phyloP scores from a whole-genome alignment of 1,140 invertebrate species.

The Reticulitermes speratus region DNA sequence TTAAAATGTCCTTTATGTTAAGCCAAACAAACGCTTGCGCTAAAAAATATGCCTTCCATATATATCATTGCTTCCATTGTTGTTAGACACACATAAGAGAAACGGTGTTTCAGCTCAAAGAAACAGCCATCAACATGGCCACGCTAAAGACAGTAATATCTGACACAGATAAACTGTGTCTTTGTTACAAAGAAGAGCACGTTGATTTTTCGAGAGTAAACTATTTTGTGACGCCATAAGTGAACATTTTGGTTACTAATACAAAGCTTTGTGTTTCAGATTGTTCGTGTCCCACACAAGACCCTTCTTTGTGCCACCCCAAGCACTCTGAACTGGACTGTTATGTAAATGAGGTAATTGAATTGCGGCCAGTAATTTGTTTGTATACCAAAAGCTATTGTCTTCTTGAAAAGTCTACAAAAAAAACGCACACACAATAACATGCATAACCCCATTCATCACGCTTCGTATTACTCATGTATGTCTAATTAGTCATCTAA shows the following conservation, averaged over 20 bases:
- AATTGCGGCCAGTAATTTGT: neutral
- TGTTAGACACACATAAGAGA: too few relatives aligned
- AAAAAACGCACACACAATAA: neutral
- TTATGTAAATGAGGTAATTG: slow-evolving; percentile 1
- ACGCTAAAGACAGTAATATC: too few relatives aligned
- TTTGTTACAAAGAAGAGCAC: too few relatives aligned
- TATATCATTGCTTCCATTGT: too few relatives aligned
- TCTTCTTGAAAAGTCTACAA: neutral
- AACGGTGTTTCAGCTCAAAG: too few relatives aligned
- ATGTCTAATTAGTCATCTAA: slow-evolving; percentile 1
- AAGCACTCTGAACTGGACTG: slow-evolving; percentile 4
- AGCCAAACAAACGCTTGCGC: too few relatives aligned
- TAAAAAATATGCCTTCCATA: too few relatives aligned
- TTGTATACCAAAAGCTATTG: slow-evolving; percentile 19
- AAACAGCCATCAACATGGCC: too few relatives aligned
- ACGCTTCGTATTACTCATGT: slow-evolving; percentile 7
- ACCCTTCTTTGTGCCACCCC: neutral
- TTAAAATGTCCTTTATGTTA: too few relatives aligned
- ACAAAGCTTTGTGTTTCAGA: slow-evolving; percentile 8
- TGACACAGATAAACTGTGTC: too few relatives aligned
- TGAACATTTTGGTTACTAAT: slow-evolving; percentile 1
- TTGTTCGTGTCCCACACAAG: neutral
- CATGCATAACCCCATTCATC: slow-evolving; percentile 11
- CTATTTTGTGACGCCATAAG: neutral
- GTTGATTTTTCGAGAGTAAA: neutral